Percentiles rank a stretch among this genome's conserved stretches.
Conservation (phyloP, 2,888 invertebrate species). For the Tetrapedia diversipes region DNA sequence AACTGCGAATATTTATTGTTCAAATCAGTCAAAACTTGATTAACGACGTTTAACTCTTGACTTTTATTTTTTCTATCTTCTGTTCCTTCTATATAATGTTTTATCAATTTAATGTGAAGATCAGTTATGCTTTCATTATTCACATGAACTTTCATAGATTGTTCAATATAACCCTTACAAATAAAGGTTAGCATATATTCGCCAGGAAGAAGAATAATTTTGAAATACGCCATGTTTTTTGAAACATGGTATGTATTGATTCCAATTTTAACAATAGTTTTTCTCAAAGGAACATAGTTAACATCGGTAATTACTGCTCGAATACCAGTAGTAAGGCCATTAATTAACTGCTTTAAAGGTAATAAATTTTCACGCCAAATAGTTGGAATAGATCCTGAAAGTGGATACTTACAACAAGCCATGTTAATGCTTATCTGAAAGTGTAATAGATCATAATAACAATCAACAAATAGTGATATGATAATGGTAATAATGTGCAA, state of each 20-base stretch:
- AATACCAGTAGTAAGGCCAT: slow-evolving; percentile 75
- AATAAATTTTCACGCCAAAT: slow-evolving; percentile 81
- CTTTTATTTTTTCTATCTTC: slow-evolving; percentile 15
- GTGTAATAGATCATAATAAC: neutral
- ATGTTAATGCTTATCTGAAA: slow-evolving; percentile 82
- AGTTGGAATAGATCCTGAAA: slow-evolving; percentile 77
- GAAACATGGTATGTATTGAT: slow-evolving; percentile 87
- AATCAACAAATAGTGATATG: neutral
- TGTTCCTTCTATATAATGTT: slow-evolving; percentile 36
- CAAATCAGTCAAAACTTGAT: slow-evolving; percentile 71
- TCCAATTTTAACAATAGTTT: slow-evolving; percentile 88
- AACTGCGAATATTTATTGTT: slow-evolving; percentile 75
- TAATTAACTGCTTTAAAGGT: slow-evolving; percentile 76
- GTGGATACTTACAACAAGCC: slow-evolving; percentile 93
- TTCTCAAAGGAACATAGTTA: slow-evolving; percentile 86
- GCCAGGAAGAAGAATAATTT: slow-evolving; percentile 88
- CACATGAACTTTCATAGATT: slow-evolving; percentile 83
- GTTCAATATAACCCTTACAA: slow-evolving; percentile 86
- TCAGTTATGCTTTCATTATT: slow-evolving; percentile 79
- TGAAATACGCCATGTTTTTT: slow-evolving; percentile 88
- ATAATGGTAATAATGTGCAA: slow-evolving; percentile 1
- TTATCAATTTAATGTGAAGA: slow-evolving; percentile 77
- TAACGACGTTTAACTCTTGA: slow-evolving; percentile 55
- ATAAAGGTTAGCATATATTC: slow-evolving; percentile 86
- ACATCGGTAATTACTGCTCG: slow-evolving; percentile 85